Base-by-base conservation (phyloP, 2,797 vertebrate genomes). In the Zonotrichia albicollis region DNA sequence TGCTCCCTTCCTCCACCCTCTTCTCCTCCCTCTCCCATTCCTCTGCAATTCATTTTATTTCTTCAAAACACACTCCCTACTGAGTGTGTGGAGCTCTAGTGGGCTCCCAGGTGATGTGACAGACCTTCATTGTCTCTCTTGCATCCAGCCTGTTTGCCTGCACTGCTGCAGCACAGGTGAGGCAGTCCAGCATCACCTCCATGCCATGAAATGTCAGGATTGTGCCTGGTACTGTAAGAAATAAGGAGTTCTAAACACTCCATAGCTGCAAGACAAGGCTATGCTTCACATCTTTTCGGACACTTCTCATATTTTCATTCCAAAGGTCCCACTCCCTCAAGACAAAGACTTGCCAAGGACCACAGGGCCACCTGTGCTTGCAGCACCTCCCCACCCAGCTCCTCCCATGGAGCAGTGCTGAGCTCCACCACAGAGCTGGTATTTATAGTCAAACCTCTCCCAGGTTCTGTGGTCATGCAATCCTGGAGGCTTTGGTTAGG, bases 291-390 rank as follows among this genome's bases (percentile, higher is more conserved):
- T 27, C 34, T 85, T 85, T 73, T 66, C 26, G 20, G 57, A 36
- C 10, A 16, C 8, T 51, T 70, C 43, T 50, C 40, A 2, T 38
- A 27, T 60, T 65, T 58, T 81, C 74, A 38, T 54, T 27, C 20
- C 38, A 54, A 30, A 72, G 29, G 55, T 43, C 29, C 51, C 9
- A 36, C 12, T 25, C 38, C 40, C 67, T 74, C 50, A 38, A 32
- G 64, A 48, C 16, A 73, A 76, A 74, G 34, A 17, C 10, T 25
- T 40, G 65, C 0, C 3, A 73, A 21, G 54, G 70, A 32, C 43
- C 55, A 43, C 7, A 9, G 38, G 83, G 14, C 61, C 32, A 32
- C 43, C 60, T 20, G 29, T 0, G 1, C 61, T 80, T 3, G 0
- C 50, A 76, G 51, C 78, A 70, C 38, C 64, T 68, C 34, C 62